Conservation (phyloP, 1,140 invertebrate genomes). For the Ericerus pela region DNA sequence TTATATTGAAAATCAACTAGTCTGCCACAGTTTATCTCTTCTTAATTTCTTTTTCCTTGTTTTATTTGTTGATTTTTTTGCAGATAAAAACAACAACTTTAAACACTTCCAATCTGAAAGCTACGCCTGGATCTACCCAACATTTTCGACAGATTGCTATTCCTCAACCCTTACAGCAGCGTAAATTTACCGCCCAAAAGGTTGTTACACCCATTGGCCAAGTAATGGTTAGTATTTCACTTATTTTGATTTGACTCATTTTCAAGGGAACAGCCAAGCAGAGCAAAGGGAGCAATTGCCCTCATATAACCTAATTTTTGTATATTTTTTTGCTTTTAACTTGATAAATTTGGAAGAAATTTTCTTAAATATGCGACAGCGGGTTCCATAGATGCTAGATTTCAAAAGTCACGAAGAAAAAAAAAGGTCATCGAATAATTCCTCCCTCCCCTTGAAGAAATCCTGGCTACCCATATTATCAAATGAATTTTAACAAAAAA, state of each 20-base stretch:
- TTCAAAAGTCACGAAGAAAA: not conserved
- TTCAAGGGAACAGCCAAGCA: too few relatives aligned
- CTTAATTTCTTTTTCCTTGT: not conserved
- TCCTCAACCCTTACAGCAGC: slow-evolving; percentile 46
- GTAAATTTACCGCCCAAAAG: slow-evolving; percentile 43
- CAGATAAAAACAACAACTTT: slow-evolving; percentile 23
- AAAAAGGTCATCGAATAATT: not conserved
- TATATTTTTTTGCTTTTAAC: not conserved
- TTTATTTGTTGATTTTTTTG: not conserved
- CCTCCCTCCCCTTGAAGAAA: not conserved
- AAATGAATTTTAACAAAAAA: slow-evolving; percentile 16
- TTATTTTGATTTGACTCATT: not conserved
- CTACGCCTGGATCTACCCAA: slow-evolving; percentile 40
- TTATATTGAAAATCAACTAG: not conserved
- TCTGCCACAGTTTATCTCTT: not conserved
- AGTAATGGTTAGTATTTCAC: slow-evolving; percentile 27
- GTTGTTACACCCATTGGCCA: slow-evolving; percentile 42
- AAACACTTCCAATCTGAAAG: slow-evolving; percentile 33
- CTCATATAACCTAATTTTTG: not conserved
- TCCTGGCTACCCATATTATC: not conserved
- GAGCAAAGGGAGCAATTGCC: too few relatives aligned
- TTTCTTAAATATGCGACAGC: not conserved
- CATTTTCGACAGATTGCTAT: slow-evolving; percentile 52
- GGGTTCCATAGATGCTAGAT: not conserved
- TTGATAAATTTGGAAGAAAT: not conserved